A percentile compares a stretch with the other conserved stretches of the same genome.
Evolutionary conservation across 2,888 invertebrate genomes (phyloP).

Genomic region (Lissocephala sabroskyi): DNA sequence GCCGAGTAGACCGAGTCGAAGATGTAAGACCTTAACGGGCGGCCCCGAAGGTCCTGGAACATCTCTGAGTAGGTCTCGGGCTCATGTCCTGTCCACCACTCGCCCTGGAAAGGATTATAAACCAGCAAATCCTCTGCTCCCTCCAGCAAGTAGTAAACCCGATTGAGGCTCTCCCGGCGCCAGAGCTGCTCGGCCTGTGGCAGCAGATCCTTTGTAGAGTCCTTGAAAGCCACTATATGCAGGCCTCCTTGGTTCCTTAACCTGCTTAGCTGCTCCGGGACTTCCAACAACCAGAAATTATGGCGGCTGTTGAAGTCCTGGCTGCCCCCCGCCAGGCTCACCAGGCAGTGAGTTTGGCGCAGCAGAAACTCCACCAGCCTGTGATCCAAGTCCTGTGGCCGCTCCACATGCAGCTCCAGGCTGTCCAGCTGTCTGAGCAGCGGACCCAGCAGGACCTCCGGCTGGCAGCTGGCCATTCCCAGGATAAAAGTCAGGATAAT

Average conservation of each 20-base stretch:
- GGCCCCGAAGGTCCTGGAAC: conserved; percentile 58
- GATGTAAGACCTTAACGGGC: conserved; percentile 64
- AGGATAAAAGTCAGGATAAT: no score
- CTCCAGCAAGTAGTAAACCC: conserved; percentile 49
- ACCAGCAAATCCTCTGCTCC: conserved; percentile 27
- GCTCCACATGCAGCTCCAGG: conserved; percentile 42
- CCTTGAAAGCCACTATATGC: conserved; percentile 30
- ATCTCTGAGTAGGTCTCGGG: conserved; percentile 26
- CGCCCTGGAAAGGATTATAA: conserved; percentile 58
- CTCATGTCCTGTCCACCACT: conserved; percentile 7
- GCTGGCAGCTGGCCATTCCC: no score
- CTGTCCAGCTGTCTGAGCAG: no score
- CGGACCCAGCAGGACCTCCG: no score
- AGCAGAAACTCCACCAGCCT: conserved; percentile 41
- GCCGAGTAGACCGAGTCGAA: conserved; percentile 67
- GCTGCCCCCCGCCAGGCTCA: conserved; percentile 25
- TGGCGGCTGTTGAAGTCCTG: conserved; percentile 15
- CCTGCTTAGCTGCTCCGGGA: conserved; percentile 6
- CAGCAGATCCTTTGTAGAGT: conserved; percentile 14
- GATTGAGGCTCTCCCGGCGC: conserved; percentile 43
- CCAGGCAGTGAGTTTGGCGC: conserved; percentile 25
- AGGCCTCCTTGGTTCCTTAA: conserved; percentile 25
- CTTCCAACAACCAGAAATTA: conserved; percentile 24
- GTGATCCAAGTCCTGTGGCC: conserved; percentile 23
- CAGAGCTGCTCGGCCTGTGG: conserved; percentile 37